phyloP scores from a whole-genome alignment of 2,888 invertebrate species.

The Apodemia hepburni region DNA sequence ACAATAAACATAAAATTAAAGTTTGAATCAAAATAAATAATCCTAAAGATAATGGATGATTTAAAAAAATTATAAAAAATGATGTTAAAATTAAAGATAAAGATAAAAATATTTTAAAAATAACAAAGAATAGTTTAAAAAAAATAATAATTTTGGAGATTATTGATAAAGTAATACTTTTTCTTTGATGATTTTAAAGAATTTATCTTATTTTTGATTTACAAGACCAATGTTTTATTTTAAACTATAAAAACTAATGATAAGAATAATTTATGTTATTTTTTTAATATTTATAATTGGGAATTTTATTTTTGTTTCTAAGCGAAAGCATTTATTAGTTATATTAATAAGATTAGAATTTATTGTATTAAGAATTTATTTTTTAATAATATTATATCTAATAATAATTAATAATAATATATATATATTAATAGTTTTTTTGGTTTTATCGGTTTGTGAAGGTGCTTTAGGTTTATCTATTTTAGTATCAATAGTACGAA shows the following conservation, averaged over 20 bases:
- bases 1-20: constrained; percentile 61
- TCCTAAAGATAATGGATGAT: constrained; percentile 77
- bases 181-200: constrained; percentile 82
- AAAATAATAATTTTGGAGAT: constrained; percentile 87
- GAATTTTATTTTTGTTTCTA: constrained; percentile 35
- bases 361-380: constrained; percentile 79
- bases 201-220: constrained; percentile 18
- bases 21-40: constrained; percentile 77
- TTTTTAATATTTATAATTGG: constrained; percentile 20
- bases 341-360: constrained; percentile 46
- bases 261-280: constrained; percentile 42
- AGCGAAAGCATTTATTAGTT: constrained; percentile 80
- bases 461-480: constrained; percentile 81
- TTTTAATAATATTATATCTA: constrained; percentile 67
- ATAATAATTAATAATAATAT: constrained; percentile 61
- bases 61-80: constrained; percentile 49
- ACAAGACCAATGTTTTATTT: constrained; percentile 37
- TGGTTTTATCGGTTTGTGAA: constrained; percentile 80
- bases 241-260: constrained; percentile 83
- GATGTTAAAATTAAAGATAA: constrained; percentile 53
- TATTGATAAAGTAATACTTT: constrained; percentile 79
- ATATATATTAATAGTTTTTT: constrained; percentile 62
- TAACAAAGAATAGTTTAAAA: constrained; percentile 82
- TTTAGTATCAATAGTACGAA: constrained; percentile 74
- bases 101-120: constrained; percentile 55